Percentiles rank a stretch among this genome's conserved stretches.
phyloP scores from a whole-genome alignment of 2,797 vertebrate species.

The Margarornis squamiger region DNA sequence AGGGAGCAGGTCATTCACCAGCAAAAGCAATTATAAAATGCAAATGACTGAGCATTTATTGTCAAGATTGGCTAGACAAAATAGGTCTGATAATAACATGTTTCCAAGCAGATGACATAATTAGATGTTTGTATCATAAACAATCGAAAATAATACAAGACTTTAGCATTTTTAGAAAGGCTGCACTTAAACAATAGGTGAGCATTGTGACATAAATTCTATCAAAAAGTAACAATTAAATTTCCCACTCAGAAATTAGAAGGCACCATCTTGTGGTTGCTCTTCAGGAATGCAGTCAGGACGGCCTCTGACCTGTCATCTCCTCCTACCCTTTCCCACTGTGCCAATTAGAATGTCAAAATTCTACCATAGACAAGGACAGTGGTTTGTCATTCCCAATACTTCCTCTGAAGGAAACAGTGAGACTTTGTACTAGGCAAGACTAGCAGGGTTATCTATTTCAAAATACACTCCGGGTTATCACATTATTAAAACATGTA shows the following conservation, averaged over 20 bases:
- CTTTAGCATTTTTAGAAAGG: neutral
- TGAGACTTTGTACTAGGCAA: neutral
- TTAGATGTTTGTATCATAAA: constrained; percentile 45
- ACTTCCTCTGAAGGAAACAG: neutral
- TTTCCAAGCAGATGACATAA: constrained; percentile 73
- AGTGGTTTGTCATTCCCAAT: neutral
- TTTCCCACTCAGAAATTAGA: constrained; percentile 32
- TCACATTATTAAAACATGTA: neutral
- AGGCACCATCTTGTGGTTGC: constrained; percentile 54
- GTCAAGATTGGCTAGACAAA: constrained; percentile 74
- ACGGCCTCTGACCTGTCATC: neutral
- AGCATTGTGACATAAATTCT: neutral
- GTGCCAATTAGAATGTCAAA: neutral
- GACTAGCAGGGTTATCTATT: neutral
- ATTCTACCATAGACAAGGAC: neutral
- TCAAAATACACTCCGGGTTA: neutral
- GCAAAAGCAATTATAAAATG: constrained; percentile 83
- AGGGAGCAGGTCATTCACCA: constrained; percentile 34
- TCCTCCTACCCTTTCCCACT: neutral
- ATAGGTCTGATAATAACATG: constrained; percentile 69
- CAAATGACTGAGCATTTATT: constrained; percentile 73
- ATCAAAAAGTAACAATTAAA: neutral
- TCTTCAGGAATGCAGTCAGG: constrained; percentile 26
- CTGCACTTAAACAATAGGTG: constrained; percentile 28
- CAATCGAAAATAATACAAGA: constrained; percentile 19